Evolutionary conservation across 2,888 invertebrate genomes (phyloP).

Genomic region (Tethea ocularis): DNA sequence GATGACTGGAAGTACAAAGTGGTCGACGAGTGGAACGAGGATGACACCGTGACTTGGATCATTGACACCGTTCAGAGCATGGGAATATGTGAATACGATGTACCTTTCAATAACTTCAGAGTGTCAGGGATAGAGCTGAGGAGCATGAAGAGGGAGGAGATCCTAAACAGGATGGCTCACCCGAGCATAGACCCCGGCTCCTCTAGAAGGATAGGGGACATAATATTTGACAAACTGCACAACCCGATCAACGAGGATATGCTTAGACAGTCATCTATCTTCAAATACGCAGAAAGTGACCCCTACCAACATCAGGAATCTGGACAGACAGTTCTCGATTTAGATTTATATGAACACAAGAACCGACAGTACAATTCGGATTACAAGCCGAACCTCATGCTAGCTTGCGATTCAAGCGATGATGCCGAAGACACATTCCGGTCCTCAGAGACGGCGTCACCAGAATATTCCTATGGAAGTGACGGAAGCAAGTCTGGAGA

Average conservation of each 20-base stretch:
- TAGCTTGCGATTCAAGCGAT: constrained; percentile 70
- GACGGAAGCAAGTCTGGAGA: constrained; percentile 75
- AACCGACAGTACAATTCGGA: constrained; percentile 60
- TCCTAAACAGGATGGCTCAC: constrained; percentile 63
- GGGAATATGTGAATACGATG: constrained; percentile 68
- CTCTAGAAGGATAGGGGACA: constrained; percentile 63
- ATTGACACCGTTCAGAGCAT: constrained; percentile 63
- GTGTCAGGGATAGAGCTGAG: constrained; percentile 65
- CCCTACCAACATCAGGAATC: constrained; percentile 60
- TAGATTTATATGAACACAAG: constrained; percentile 67
- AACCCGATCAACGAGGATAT: constrained; percentile 63
- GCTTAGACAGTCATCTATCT: constrained; percentile 56
- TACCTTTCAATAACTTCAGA: constrained; percentile 73
- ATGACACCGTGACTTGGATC: constrained; percentile 84
- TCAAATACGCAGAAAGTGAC: constrained; percentile 66
- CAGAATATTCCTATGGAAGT: constrained; percentile 69
- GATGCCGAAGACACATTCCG: constrained; percentile 70
- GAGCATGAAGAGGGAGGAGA: constrained; percentile 65
- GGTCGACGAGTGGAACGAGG: constrained; percentile 80
- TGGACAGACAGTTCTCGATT: constrained; percentile 63
- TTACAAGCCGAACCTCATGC: constrained; percentile 61
- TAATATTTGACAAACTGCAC: constrained; percentile 68
- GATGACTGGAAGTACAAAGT: constrained; percentile 82
- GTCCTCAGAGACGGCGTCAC: constrained; percentile 68
- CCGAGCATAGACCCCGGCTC: constrained; percentile 56